phyloP scores from a whole-genome alignment of 2,797 vertebrate species.

The Strix occidentalis region DNA sequence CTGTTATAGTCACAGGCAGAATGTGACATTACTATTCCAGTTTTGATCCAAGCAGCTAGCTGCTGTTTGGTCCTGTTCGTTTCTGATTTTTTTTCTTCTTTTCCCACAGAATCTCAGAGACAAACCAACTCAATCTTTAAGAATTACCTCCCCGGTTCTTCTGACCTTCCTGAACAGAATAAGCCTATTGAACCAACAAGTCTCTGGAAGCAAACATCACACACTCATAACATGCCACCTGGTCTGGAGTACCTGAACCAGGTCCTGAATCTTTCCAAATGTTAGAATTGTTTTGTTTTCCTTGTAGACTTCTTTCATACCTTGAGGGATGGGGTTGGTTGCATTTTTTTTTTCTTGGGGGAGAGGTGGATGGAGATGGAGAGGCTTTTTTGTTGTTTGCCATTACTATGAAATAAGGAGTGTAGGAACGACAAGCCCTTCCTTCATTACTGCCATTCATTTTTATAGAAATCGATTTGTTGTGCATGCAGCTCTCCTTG shows the following conservation, averaged over 20 bases:
- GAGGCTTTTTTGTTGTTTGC: not conserved
- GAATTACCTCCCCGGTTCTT: slow-evolving; percentile 67
- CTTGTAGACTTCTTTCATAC: not conserved
- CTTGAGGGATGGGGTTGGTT: not conserved
- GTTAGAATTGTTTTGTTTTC: not conserved
- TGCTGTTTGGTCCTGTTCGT: not conserved
- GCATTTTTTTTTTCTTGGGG: not conserved
- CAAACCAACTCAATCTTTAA: slow-evolving; percentile 18
- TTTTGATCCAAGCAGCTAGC: not conserved
- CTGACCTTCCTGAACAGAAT: slow-evolving; percentile 16
- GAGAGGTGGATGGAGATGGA: not conserved
- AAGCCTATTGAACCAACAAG: not conserved
- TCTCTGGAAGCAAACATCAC: slow-evolving; percentile 47
- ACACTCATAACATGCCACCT: slow-evolving; percentile 79
- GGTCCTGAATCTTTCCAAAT: slow-evolving; percentile 73
- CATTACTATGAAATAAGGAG: not conserved
- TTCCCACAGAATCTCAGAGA: slow-evolving; percentile 58
- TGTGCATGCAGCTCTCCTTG: not conserved
- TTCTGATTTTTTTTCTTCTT: not conserved
- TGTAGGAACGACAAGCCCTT: not conserved
- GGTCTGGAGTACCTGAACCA: slow-evolving; percentile 91
- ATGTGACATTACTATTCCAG: not conserved
- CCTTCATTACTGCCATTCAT: not conserved
- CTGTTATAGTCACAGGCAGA: not conserved
- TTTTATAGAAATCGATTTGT: not conserved